Conservation (phyloP, 1,140 invertebrate species). For the Triops longicaudatus region DNA sequence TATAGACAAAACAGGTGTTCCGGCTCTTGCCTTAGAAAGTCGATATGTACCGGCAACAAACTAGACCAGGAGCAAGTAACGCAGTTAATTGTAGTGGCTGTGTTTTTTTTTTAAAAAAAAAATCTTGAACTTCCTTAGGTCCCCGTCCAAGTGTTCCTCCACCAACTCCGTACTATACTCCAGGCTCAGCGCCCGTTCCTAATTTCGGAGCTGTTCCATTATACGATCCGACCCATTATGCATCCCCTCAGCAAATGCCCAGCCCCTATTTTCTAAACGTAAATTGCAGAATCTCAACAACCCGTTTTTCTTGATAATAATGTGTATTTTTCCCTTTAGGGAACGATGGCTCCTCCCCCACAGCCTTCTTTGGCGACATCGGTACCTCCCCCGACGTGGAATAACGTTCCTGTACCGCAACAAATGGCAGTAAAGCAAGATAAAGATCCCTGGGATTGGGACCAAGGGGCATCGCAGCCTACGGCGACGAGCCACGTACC, state of each 20-base stretch:
- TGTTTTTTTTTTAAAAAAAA: neutral
- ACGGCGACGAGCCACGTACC: neutral
- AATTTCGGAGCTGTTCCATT: neutral
- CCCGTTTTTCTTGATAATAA: too few relatives aligned
- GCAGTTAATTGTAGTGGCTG: neutral
- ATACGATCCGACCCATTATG: neutral
- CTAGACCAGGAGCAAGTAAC: neutral
- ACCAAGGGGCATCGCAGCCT: neutral
- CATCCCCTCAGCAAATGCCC: neutral
- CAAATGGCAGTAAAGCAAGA: neutral
- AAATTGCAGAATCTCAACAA: too few relatives aligned
- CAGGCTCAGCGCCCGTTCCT: neutral
- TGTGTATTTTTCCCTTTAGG: neutral
- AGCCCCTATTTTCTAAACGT: neutral
- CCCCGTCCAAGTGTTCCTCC: conserved; percentile 6
- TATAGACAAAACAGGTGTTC: neutral
- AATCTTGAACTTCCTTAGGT: neutral
- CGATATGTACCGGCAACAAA: neutral
- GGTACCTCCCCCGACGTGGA: neutral
- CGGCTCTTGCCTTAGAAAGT: neutral
- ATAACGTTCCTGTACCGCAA: neutral
- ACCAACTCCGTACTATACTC: neutral
- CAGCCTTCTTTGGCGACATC: conserved; percentile 12
- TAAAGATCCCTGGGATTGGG: conserved; percentile 22
- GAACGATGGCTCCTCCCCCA: neutral